Evolutionary conservation across 1,140 invertebrate species (phyloP).

Genomic region (Ganaspis sp.): DNA sequence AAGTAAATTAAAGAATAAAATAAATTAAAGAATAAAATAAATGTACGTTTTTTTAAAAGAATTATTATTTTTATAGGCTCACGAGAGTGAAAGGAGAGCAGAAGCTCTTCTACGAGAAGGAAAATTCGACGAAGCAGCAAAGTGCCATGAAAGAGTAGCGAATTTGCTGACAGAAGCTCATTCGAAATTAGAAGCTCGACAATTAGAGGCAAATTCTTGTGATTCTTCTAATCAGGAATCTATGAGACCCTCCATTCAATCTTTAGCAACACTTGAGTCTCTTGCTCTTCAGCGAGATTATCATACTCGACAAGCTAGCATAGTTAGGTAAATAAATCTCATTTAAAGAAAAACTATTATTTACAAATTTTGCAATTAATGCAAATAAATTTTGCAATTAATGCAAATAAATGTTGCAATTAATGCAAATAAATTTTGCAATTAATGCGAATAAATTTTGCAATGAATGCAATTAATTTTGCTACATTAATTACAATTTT

Average conservation of each 20-base stretch:
- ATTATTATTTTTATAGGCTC: slow-evolving; percentile 75
- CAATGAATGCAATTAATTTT: too few relatives aligned
- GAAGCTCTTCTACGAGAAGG: slow-evolving; percentile 78
- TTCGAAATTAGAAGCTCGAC: slow-evolving; percentile 62
- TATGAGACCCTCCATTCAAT: slow-evolving; percentile 54
- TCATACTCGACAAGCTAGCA: slow-evolving; percentile 78
- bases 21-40: too few relatives aligned
- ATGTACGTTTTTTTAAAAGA: too few relatives aligned
- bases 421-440: too few relatives aligned
- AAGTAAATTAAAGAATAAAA: too few relatives aligned
- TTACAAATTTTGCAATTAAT: too few relatives aligned
- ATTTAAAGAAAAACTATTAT: slow-evolving; percentile 15
- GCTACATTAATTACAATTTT: too few relatives aligned
- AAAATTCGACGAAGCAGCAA: slow-evolving; percentile 80
- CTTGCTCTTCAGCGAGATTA: slow-evolving; percentile 80
- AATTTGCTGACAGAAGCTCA: slow-evolving; percentile 77
- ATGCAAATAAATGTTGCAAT: too few relatives aligned
- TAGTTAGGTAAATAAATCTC: slow-evolving; percentile 67
- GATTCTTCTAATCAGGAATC: slow-evolving; percentile 42
- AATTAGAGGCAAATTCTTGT: slow-evolving; percentile 71
- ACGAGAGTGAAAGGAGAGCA: slow-evolving; percentile 80
- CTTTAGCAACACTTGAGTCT: slow-evolving; percentile 76
- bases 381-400: too few relatives aligned
- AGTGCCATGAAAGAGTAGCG: slow-evolving; percentile 80
- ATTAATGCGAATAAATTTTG: too few relatives aligned